Evolutionary conservation across 2,113 vertebrate genomes (phyloP).

Genomic region (Cynocephalus volans): DNA sequence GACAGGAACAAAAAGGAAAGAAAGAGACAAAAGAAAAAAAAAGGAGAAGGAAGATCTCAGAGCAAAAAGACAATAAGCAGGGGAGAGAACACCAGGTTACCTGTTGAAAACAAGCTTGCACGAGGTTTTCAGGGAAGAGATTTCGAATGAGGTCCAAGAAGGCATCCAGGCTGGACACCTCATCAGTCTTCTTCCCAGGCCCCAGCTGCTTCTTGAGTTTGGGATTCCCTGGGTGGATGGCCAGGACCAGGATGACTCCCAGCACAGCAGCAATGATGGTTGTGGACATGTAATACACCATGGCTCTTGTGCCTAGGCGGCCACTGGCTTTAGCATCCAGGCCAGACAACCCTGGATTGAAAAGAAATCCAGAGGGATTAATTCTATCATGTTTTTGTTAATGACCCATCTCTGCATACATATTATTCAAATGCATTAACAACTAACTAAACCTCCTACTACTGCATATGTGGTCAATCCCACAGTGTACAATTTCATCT

Average conservation of each 20-base stretch:
- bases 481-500: not conserved
- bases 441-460: not conserved
- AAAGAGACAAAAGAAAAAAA: not conserved
- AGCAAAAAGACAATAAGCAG: not conserved
- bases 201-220: conserved; percentile 97
- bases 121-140: conserved; percentile 98
- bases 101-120: conserved; percentile 99
- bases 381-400: not conserved
- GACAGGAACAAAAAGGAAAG: not conserved
- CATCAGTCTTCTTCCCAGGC: conserved; percentile 96
- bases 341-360: conserved; percentile 94
- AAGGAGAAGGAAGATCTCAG: not conserved
- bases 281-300: conserved; percentile 99
- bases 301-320: conserved; percentile 97
- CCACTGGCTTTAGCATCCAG: conserved; percentile 99
- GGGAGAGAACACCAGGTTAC: conserved; percentile 84
- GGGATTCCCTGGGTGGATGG: conserved; percentile 98
- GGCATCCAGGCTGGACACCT: conserved; percentile 98
- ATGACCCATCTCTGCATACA: not conserved
- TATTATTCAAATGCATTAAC: not conserved
- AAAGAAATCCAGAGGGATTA: conserved; percentile 74
- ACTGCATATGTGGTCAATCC: not conserved
- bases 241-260: conserved; percentile 97
- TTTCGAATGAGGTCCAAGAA: conserved; percentile 99
- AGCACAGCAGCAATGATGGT: conserved; percentile 98